These are phyloP conservation scores for Mionectes macconnelli DNA, from an alignment of 2,113 vertebrate genomes.

Conservation along the genomic window DNA sequence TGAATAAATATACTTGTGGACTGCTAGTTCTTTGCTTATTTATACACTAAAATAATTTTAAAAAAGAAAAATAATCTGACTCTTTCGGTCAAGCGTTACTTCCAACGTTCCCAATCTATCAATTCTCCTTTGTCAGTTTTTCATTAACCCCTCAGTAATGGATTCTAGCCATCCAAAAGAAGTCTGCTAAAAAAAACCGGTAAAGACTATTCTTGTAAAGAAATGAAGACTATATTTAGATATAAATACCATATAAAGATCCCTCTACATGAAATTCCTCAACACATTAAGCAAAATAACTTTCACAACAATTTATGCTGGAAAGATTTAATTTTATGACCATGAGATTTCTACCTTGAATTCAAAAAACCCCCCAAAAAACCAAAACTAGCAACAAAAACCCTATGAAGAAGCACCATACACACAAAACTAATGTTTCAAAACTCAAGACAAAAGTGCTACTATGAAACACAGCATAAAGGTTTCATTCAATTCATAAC, in stretches of 20 bases:
- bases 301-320: background rate
- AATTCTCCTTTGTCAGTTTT: background rate
- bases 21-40: background rate
- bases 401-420: background rate
- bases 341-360: background rate
- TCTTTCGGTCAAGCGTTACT: background rate
- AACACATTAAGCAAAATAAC: background rate
- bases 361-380: background rate
- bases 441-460: background rate
- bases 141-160: background rate
- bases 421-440: background rate
- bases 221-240: background rate
- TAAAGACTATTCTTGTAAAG: background rate
- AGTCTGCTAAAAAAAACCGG: background rate
- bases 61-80: background rate
- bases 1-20: background rate
- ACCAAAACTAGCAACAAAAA: background rate
- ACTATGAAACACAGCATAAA: background rate
- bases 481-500: background rate
- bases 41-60: background rate
- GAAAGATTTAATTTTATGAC: background rate
- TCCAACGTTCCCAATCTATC: background rate
- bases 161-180: background rate
- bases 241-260: background rate
- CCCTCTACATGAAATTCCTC: background rate